Evolutionary conservation across 1,140 invertebrate genomes (phyloP).

Genomic region (Venturia canescens): DNA sequence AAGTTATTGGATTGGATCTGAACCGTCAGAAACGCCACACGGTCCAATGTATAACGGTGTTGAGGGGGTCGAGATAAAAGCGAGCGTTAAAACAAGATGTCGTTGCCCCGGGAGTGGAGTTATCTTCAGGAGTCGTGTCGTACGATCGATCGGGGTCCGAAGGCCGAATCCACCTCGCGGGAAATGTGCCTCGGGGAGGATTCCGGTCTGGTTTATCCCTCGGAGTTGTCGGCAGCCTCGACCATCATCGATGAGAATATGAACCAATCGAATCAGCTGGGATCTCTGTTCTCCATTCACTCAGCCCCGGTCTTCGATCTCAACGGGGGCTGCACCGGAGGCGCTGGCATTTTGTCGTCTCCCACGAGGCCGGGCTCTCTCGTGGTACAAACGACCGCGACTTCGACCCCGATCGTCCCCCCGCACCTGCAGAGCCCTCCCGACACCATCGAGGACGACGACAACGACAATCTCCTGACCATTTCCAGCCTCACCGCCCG

Average conservation of each 20-base stretch:
- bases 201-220: conserved; percentile 65
- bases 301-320: conserved; percentile 78
- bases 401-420: conserved; percentile 71
- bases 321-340: conserved; percentile 53
- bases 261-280: conserved; percentile 72
- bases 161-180: conserved; percentile 56
- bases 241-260: conserved; percentile 71
- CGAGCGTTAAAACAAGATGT: conserved; percentile 72
- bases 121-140: conserved; percentile 77
- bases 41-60: conserved; percentile 76
- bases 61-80: conserved; percentile 57
- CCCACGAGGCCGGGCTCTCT: conserved; percentile 72
- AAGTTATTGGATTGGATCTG: neutral
- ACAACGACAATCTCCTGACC: conserved; percentile 82
- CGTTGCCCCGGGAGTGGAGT: conserved; percentile 80
- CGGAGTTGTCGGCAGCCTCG: conserved; percentile 54
- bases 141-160: conserved; percentile 68
- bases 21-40: conserved; percentile 62
- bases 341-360: conserved; percentile 52
- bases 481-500: conserved; percentile 84
- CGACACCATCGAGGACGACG: conserved; percentile 81
- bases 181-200: conserved; percentile 56
- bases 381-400: conserved; percentile 70
- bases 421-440: conserved; percentile 76
- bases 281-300: conserved; percentile 79